A percentile compares a stretch with the other conserved stretches of the same genome.
Evolutionary conservation across 2,797 vertebrate genomes (phyloP).

Genomic region (Sebastes matsubarae): DNA sequence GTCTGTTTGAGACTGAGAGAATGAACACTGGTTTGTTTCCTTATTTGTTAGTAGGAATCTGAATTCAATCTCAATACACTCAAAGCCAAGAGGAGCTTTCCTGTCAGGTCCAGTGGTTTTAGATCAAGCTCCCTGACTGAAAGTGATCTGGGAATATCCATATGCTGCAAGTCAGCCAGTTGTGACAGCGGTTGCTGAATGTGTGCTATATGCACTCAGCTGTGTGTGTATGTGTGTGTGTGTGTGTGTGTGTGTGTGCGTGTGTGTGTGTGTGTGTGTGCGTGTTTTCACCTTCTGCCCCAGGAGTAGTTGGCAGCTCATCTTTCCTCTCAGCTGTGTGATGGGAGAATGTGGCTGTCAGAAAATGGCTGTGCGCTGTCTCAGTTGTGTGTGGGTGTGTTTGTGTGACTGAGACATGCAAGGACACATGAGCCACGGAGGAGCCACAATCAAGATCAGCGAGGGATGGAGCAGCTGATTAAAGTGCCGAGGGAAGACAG

Average conservation of each 20-base stretch:
- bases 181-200: constrained; percentile 54
- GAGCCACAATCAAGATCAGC: constrained; percentile 42
- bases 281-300: constrained; percentile 34
- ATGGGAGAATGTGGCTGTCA: constrained; percentile 64
- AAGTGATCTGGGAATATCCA: constrained; percentile 52
- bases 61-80: constrained; percentile 13
- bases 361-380: constrained; percentile 26
- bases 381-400: neutral
- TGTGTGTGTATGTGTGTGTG: constrained; percentile 8
- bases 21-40: neutral
- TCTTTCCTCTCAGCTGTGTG: constrained; percentile 67
- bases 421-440: constrained; percentile 59
- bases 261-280: neutral
- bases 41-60: constrained; percentile 2
- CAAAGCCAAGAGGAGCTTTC: neutral
- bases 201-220: constrained; percentile 3
- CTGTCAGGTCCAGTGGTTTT: constrained; percentile 35
- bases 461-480: constrained; percentile 65
- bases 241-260: constrained; percentile 7
- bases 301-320: constrained; percentile 44
- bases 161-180: constrained; percentile 43
- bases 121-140: constrained; percentile 40
- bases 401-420: constrained; percentile 10
- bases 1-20: no score
- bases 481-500: constrained; percentile 32